These are phyloP conservation scores for Aldrovandia affinis DNA, from an alignment of 2,797 vertebrate species.

Conservation along the genomic window DNA sequence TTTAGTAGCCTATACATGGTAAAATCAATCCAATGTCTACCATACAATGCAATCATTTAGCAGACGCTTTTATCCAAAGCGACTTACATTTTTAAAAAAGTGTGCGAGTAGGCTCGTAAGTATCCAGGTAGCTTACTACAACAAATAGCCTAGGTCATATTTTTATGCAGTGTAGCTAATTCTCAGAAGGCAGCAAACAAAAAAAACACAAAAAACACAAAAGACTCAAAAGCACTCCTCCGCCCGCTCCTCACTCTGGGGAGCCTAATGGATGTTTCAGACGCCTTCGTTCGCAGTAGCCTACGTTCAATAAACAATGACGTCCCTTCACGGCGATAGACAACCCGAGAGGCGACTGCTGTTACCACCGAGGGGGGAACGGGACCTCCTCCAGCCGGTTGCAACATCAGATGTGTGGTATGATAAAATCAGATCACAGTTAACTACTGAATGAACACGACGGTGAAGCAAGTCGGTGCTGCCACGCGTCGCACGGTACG, in stretches of 20 bases:
- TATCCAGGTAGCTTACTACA: background rate
- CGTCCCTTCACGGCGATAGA: slow-evolving; percentile 45
- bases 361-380: background rate
- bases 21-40: no score
- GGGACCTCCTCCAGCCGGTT: background rate
- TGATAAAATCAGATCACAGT: background rate
- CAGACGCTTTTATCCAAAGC: no score
- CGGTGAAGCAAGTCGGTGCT: background rate
- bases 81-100: no score
- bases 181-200: background rate
- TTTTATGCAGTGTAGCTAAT: no score
- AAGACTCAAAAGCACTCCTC: no score
- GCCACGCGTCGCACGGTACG: background rate
- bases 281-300: background rate
- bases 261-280: slow-evolving; percentile 16
- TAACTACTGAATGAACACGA: background rate
- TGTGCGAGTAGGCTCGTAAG: no score
- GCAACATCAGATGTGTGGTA: background rate
- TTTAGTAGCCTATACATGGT: no score
- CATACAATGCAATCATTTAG: no score
- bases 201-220: no score
- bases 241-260: background rate
- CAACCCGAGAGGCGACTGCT: slow-evolving; percentile 1
- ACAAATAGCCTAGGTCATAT: no score
- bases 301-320: slow-evolving; percentile 50